phyloP scores from a whole-genome alignment of 2,797 vertebrate genomes.

The Darevskia nairensis region DNA sequence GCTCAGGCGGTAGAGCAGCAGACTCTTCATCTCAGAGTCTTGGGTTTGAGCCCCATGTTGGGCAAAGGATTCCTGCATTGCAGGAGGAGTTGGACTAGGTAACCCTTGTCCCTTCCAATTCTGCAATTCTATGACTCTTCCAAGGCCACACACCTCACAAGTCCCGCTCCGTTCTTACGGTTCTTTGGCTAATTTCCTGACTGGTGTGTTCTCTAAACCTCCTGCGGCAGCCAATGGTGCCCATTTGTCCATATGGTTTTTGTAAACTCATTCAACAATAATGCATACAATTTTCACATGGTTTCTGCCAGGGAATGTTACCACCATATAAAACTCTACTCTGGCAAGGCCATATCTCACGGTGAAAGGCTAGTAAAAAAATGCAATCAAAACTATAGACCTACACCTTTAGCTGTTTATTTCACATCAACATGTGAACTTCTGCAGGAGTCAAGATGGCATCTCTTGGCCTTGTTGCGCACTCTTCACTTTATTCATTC shows the following conservation, averaged over 20 bases:
- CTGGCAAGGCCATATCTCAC: neutral
- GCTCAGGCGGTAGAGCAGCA: no score
- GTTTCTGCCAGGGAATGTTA: neutral
- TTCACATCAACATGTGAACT: neutral
- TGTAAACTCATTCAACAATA: neutral
- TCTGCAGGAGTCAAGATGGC: neutral
- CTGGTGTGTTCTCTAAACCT: no score
- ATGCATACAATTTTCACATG: neutral
- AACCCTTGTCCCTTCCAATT: no score
- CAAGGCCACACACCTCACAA: no score
- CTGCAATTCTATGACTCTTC: no score
- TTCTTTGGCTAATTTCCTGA: no score
- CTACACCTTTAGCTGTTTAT: neutral
- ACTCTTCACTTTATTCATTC: neutral
- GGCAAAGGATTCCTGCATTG: no score
- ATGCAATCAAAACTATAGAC: neutral
- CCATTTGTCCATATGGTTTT: neutral
- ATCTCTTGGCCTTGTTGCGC: neutral
- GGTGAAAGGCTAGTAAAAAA: neutral
- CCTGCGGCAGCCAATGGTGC: neutral
- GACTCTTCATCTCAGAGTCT: no score
- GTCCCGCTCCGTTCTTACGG: no score
- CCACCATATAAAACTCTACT: neutral
- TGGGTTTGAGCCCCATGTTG: no score
- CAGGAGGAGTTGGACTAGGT: no score